These are phyloP conservation scores for Pongo pygmaeus DNA, from an alignment of 2,113 vertebrate species.

Conservation along the genomic window DNA sequence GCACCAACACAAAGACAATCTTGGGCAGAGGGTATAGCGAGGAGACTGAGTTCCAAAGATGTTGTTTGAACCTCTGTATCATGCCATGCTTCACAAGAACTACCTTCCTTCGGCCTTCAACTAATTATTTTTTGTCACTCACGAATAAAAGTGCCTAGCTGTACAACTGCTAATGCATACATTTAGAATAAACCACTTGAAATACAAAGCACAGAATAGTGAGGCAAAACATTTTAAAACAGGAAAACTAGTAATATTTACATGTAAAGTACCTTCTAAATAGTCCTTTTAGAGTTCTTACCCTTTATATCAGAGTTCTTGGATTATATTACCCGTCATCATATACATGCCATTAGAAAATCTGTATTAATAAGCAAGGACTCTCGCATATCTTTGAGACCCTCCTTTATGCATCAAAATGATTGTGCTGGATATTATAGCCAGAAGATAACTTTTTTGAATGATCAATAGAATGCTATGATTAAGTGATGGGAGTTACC, in stretches of 20 bases:
- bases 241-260: neutral
- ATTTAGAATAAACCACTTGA: neutral
- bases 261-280: neutral
- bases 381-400: neutral
- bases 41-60: neutral
- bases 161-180: neutral
- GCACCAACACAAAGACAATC: neutral
- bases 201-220: neutral
- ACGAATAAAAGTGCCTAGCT: neutral
- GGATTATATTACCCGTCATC: neutral
- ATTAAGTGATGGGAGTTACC: neutral
- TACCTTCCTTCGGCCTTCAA: neutral
- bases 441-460: neutral
- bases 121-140: neutral
- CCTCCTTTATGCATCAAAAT: neutral
- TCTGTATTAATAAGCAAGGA: neutral
- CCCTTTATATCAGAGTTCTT: neutral
- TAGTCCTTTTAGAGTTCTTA: neutral
- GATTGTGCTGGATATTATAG: neutral
- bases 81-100: neutral
- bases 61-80: neutral
- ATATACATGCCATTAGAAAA: neutral
- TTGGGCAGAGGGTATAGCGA: neutral
- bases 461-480: neutral
- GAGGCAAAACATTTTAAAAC: neutral